phyloP scores from a whole-genome alignment of 2,888 invertebrate species.

The Drosophila kambysellisi region DNA sequence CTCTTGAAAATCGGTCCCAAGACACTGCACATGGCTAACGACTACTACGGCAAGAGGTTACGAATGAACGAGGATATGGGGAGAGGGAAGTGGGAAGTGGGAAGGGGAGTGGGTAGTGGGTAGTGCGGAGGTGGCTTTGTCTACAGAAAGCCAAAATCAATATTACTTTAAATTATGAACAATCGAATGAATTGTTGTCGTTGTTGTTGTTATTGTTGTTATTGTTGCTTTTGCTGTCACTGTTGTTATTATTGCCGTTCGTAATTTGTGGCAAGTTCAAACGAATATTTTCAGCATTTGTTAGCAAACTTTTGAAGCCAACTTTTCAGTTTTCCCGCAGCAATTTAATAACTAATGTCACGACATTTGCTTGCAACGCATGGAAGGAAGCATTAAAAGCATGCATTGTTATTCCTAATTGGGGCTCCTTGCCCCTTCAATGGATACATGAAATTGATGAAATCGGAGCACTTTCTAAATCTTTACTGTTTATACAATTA shows the following conservation, averaged over 20 bases:
- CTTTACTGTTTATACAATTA: background rate
- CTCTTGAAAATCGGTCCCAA: slow-evolving; percentile 6
- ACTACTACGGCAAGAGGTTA: background rate
- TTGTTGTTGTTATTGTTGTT: background rate
- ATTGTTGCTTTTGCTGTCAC: background rate
- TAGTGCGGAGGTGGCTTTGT: background rate
- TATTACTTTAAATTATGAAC: slow-evolving; percentile 55
- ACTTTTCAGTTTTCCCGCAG: slow-evolving; percentile 1
- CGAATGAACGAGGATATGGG: too few relatives aligned
- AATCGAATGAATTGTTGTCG: slow-evolving; percentile 27
- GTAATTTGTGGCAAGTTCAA: slow-evolving; percentile 12
- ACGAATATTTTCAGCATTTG: slow-evolving; percentile 17
- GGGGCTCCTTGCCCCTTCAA: background rate
- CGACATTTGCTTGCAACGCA: slow-evolving; percentile 1
- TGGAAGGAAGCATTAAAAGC: background rate
- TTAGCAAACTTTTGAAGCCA: slow-evolving; percentile 14
- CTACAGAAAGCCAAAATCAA: slow-evolving; percentile 38
- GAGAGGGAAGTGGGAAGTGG: background rate
- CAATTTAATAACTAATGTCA: slow-evolving; percentile 26
- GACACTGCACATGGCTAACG: slow-evolving; percentile 16
- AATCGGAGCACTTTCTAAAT: background rate
- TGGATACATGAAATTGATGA: background rate
- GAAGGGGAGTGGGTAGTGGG: background rate
- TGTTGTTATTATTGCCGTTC: background rate
- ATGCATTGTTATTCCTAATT: background rate